These are phyloP conservation scores for Argyresthia albistria DNA, from an alignment of 2,888 invertebrate species.

Conservation along the genomic window DNA sequence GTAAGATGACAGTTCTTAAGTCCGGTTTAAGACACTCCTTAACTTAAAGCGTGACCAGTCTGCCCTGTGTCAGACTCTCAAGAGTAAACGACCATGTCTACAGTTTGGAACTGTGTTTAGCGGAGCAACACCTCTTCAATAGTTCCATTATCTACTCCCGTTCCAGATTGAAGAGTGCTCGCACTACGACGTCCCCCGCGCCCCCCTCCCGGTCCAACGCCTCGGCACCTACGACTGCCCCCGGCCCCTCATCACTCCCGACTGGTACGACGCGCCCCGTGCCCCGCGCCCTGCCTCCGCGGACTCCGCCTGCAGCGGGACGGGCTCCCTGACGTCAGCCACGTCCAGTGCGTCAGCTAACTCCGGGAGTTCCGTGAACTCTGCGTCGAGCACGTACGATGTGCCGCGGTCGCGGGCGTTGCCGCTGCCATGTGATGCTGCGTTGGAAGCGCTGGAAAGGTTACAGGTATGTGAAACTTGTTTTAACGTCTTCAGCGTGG, in stretches of 20 bases:
- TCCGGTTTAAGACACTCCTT: too few species aligned
- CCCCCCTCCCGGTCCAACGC: constrained; percentile 74
- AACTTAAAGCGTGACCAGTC: too few species aligned
- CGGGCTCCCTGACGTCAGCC: constrained; percentile 61
- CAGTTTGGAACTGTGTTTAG: background rate
- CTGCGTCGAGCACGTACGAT: constrained; percentile 64
- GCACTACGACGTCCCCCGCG: constrained; percentile 63
- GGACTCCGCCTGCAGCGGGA: constrained; percentile 71
- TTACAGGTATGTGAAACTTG: constrained; percentile 66
- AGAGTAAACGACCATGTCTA: background rate
- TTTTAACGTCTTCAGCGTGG: background rate
- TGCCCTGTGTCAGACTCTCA: too few species aligned
- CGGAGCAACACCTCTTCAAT: background rate
- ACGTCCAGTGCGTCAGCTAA: constrained; percentile 64
- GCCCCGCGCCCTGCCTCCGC: constrained; percentile 68
- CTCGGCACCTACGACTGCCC: constrained; percentile 80
- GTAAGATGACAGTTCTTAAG: too few species aligned
- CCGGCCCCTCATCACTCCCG: constrained; percentile 40
- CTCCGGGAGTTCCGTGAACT: constrained; percentile 58
- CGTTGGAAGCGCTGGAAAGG: constrained; percentile 59
- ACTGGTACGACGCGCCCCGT: constrained; percentile 61
- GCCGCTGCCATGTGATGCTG: constrained; percentile 63
- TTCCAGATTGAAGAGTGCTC: constrained; percentile 62
- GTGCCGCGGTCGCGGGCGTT: constrained; percentile 58
- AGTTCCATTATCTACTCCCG: background rate